A percentile compares a stretch with the other conserved stretches of the same genome.
Conservation (phyloP, 2,888 invertebrate species). For the Dynastes maya region DNA sequence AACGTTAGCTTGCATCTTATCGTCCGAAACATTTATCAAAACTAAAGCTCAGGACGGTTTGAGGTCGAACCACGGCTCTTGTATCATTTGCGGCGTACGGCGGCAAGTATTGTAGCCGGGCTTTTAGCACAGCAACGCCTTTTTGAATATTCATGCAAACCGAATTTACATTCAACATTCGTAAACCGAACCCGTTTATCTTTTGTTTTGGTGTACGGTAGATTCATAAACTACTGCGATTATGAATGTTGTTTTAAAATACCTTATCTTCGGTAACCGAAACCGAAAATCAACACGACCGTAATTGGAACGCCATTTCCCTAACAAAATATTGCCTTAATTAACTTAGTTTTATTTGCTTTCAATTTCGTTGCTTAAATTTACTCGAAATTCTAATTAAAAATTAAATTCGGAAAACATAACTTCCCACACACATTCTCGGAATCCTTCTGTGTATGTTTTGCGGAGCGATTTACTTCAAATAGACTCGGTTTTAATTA, state of each 20-base stretch:
- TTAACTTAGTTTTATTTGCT: conserved; percentile 52
- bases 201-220: conserved; percentile 45
- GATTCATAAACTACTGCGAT: conserved; percentile 47
- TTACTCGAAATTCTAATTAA: conserved; percentile 44
- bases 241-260: conserved; percentile 48
- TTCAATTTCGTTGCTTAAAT: conserved; percentile 49
- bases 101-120: conserved; percentile 12
- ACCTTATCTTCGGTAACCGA: conserved; percentile 41
- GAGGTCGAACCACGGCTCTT: conserved; percentile 1
- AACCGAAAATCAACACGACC: conserved; percentile 42
- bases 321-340: conserved; percentile 50
- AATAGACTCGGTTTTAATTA: conserved; percentile 16
- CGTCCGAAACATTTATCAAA: conserved; percentile 55
- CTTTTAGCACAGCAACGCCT: conserved; percentile 41
- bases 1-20: conserved; percentile 56
- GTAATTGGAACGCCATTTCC: conserved; percentile 40
- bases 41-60: conserved; percentile 43
- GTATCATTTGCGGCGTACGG: conserved; percentile 3
- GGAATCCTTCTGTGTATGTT: conserved; percentile 5
- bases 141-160: conserved; percentile 51
- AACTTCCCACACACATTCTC: conserved; percentile 12
- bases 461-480: conserved; percentile 10
- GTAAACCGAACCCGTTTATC: conserved; percentile 43
- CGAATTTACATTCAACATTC: conserved; percentile 49
- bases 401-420: conserved; percentile 41